Evolutionary conservation across 1,140 invertebrate genomes (phyloP).

Genomic region (Manduca sexta): DNA sequence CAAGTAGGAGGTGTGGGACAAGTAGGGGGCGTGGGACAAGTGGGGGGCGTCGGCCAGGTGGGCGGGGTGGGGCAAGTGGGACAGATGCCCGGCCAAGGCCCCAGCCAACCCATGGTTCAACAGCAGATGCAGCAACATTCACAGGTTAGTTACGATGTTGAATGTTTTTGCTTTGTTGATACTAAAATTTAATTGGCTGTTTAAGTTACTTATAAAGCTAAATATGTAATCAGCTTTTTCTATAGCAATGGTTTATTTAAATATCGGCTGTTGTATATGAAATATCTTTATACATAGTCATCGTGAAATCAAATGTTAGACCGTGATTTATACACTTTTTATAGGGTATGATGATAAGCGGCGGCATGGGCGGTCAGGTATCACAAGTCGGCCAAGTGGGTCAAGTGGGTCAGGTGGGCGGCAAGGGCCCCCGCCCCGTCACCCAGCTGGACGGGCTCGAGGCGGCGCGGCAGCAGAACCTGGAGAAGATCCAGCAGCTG

Average conservation of each 20-base stretch:
- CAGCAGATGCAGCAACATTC: constrained; percentile 32
- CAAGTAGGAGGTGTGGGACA: constrained; percentile 3
- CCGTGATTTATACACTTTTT: neutral
- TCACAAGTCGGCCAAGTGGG: constrained; percentile 32
- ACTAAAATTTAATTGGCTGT: too few species aligned
- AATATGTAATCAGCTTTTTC: too few species aligned
- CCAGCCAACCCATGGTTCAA: constrained; percentile 21
- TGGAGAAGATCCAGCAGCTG: constrained; percentile 74
- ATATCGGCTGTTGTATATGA: too few species aligned
- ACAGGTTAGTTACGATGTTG: too few species aligned
- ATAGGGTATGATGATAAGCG: constrained; percentile 56
- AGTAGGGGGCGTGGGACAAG: constrained; percentile 4
- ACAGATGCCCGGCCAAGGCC: constrained; percentile 11
- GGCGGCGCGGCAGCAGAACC: constrained; percentile 62
- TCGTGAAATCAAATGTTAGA: neutral
- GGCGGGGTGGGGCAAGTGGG: constrained; percentile 8
- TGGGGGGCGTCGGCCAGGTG: constrained; percentile 14
- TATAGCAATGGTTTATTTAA: too few species aligned
- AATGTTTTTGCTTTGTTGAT: too few species aligned
- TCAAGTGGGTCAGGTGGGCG: constrained; percentile 28
- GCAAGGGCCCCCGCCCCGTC: constrained; percentile 36
- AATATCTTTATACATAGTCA: too few species aligned
- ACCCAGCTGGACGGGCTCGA: constrained; percentile 60
- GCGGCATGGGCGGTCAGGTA: constrained; percentile 35
- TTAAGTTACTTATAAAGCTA: too few species aligned